Base-by-base conservation (phyloP, 37 sponge, comb jelly and placozoan species). In the Petrosia ficiformis region DNA sequence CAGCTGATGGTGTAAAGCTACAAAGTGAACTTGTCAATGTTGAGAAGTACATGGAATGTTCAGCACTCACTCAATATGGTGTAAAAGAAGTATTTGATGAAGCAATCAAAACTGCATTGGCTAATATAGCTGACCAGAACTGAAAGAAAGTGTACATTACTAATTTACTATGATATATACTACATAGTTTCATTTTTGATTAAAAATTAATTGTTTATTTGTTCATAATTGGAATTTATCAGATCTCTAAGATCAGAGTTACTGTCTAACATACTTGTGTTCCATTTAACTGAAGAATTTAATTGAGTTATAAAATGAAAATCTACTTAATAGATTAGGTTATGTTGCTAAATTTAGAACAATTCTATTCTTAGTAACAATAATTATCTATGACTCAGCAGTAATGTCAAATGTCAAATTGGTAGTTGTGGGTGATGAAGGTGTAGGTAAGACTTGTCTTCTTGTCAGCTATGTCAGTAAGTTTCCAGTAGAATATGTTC, bases 11-110 rank as follows among this genome's bases (percentile, higher is more conserved):
- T 1, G 60, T 89, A 28, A 34, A 73, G 25, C 86, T 89, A 81
- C 68, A 56, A 24, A 89, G 85, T 37, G 90, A 89, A 25, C 72
- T n/a, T n/a, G n/a, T 89, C 2, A 30, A 59, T 28, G 80, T 85
- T 37, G 90, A 76, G 26, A 81, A 87, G 60, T 89, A 89, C 56
- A 54, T 89, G 42, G 90, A 89, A 61, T 89, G 90, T 78, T 89
- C 90, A 10, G 84, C 90, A 8, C 58, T 89, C 43, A 89, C 90
- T 29, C 85, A 85, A 64, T 80, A 85, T 44, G 81, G 79, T 43
- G 68, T 89, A 40, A 87, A 92, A 71, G 60, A 57, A 3, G 93
- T 92, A 31, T 87, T 92, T 80, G 93, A 92, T 68, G 93, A 92
- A 57, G 93, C 93, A 1, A 92, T 92, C 1, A 58, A 88, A 76